phyloP scores from a whole-genome alignment of 1,140 invertebrate species.

The Bursaphelenchus mucronatus region DNA sequence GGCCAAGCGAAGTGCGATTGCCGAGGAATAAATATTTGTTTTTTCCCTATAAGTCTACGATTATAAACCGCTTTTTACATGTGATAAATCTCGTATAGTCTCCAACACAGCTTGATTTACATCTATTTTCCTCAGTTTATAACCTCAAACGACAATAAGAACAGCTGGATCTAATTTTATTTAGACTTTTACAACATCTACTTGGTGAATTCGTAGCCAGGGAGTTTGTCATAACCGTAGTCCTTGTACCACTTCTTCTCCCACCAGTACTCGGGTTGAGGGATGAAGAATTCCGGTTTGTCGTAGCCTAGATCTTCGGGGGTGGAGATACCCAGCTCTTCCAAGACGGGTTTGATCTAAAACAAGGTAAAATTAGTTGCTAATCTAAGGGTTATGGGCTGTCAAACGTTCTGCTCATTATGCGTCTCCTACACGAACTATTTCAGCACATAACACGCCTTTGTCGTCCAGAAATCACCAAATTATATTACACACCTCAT shows the following conservation, averaged over 20 bases:
- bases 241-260: constrained; percentile 57
- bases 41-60: too few species aligned
- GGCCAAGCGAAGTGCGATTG: too few species aligned
- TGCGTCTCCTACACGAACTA: too few species aligned
- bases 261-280: constrained; percentile 57
- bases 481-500: constrained; percentile 45
- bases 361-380: constrained; percentile 18
- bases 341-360: constrained; percentile 72
- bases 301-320: constrained; percentile 93
- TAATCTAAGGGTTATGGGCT: background rate
- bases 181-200: constrained; percentile 49
- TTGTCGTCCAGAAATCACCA: background rate
- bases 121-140: too few species aligned
- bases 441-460: too few species aligned
- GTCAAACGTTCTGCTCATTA: background rate
- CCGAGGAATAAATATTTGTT: too few species aligned
- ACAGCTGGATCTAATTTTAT: too few species aligned
- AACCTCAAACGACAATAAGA: too few species aligned
- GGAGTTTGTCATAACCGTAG: constrained; percentile 13
- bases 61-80: too few species aligned
- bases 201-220: constrained; percentile 46
- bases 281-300: constrained; percentile 78
- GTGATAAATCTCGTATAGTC: too few species aligned
- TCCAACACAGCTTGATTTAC: too few species aligned
- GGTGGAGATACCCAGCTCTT: constrained; percentile 86